phyloP scores from a whole-genome alignment of 2,888 invertebrate genomes.

The Campopleginae sp. region DNA sequence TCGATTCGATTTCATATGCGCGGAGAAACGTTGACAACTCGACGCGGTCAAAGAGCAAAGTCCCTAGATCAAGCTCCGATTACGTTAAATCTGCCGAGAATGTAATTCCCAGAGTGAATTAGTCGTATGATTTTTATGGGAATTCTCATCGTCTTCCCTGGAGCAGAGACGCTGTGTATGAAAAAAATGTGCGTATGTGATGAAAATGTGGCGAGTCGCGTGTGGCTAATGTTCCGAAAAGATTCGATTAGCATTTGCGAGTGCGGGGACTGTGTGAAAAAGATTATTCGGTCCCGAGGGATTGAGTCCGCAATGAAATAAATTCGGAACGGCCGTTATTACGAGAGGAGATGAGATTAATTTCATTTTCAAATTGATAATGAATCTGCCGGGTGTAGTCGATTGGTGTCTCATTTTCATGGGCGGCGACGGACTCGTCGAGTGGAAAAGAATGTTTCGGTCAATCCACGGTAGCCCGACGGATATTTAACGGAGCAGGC shows the following conservation, averaged over 20 bases:
- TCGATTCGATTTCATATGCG: slow-evolving; percentile 14
- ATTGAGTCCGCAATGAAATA: background rate
- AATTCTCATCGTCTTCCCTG: slow-evolving; percentile 66
- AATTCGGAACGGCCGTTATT: background rate
- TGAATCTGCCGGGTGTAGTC: background rate
- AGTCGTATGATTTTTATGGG: slow-evolving; percentile 76
- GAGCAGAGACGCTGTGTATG: slow-evolving; percentile 17
- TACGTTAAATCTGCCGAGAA: slow-evolving; percentile 42
- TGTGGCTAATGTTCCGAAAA: slow-evolving; percentile 75
- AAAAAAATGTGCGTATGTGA: slow-evolving; percentile 68
- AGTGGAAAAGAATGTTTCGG: slow-evolving; percentile 37
- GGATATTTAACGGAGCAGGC: slow-evolving; percentile 38
- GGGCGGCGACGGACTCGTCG: background rate
- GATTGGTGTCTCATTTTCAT: background rate
- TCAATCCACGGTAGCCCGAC: slow-evolving; percentile 59
- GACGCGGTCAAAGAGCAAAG: background rate
- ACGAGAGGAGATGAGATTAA: background rate
- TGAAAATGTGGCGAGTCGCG: slow-evolving; percentile 71
- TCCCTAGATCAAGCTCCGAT: slow-evolving; percentile 18
- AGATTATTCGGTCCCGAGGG: background rate
- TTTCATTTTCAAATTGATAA: background rate
- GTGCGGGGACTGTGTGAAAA: slow-evolving; percentile 44
- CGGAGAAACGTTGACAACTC: slow-evolving; percentile 16
- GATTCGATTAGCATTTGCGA: slow-evolving; percentile 78
- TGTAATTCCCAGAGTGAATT: slow-evolving; percentile 70